Conservation (phyloP, 2,113 vertebrate species). For the Corvus cornix region DNA sequence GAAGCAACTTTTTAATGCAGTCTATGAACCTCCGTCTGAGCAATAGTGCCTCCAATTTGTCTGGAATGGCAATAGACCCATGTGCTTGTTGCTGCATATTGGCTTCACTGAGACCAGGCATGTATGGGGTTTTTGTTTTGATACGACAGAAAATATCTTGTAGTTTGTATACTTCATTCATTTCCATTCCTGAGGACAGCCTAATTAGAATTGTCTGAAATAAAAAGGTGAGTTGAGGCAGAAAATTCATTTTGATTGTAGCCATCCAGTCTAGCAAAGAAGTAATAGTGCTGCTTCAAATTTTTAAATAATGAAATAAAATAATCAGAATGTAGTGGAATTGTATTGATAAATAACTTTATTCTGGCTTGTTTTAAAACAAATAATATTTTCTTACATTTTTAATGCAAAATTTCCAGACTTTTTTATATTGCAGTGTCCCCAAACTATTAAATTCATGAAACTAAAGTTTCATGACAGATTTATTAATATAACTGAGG, state of each 20-base stretch:
- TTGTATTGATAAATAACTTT: neutral
- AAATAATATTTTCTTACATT: neutral
- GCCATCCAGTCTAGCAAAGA: neutral
- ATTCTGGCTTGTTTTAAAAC: neutral
- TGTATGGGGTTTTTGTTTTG: neutral
- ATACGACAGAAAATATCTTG: neutral
- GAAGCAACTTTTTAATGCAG: neutral
- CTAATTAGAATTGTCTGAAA: neutral
- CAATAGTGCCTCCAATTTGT: neutral
- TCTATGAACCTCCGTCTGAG: neutral
- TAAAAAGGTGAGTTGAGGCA: slow-evolving; percentile 9
- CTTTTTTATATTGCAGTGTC: neutral
- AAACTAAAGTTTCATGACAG: neutral
- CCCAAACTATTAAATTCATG: neutral
- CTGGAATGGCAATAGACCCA: neutral
- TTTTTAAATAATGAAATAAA: neutral
- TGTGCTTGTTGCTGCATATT: neutral
- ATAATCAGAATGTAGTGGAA: neutral
- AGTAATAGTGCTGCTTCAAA: neutral
- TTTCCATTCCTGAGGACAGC: neutral
- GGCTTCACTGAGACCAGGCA: neutral
- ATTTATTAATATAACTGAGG: neutral
- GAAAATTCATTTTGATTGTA: slow-evolving; percentile 19
- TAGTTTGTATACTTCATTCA: neutral
- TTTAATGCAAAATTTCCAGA: neutral